Percentiles rank a stretch among this genome's conserved stretches.
These are phyloP conservation scores for Himalopsyche anomala DNA, from an alignment of 2,888 invertebrate species.

Conservation along the genomic window DNA sequence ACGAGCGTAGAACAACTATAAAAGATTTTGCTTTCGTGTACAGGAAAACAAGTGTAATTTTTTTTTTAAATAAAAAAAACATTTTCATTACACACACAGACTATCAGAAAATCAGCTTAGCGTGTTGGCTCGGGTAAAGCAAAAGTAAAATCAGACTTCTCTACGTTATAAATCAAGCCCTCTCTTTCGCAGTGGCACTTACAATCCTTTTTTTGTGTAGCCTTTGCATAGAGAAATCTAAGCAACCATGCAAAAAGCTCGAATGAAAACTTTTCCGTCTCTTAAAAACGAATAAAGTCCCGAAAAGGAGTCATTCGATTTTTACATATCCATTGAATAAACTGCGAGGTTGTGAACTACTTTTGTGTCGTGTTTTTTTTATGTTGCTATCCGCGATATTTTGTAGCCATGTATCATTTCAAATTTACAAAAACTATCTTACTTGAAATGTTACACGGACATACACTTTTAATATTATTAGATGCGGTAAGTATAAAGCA, in stretches of 20 bases:
- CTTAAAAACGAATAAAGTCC: conserved; percentile 11
- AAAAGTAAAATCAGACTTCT: conserved; percentile 26
- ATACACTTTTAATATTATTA: too few species aligned
- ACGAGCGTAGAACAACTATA: background rate
- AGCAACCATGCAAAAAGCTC: conserved; percentile 22
- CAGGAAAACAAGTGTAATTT: background rate
- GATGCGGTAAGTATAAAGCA: too few species aligned
- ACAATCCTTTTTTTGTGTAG: background rate
- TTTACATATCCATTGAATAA: background rate
- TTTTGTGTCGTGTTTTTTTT: background rate
- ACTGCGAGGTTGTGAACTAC: background rate
- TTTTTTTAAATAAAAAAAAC: background rate
- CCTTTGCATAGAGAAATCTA: conserved; percentile 12
- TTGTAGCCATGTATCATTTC: too few species aligned
- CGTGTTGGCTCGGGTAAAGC: conserved; percentile 21
- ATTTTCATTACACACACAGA: conserved; percentile 17
- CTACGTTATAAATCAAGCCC: conserved; percentile 16
- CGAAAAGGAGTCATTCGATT: background rate
- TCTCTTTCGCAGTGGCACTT: background rate
- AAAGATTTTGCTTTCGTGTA: background rate
- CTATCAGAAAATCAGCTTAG: conserved; percentile 18
- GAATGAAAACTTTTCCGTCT: background rate
- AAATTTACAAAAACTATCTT: too few species aligned
- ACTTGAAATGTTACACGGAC: too few species aligned
- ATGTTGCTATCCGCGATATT: too few species aligned